Conservation (phyloP, 2,113 vertebrate genomes). For the Chitala chitala region DNA sequence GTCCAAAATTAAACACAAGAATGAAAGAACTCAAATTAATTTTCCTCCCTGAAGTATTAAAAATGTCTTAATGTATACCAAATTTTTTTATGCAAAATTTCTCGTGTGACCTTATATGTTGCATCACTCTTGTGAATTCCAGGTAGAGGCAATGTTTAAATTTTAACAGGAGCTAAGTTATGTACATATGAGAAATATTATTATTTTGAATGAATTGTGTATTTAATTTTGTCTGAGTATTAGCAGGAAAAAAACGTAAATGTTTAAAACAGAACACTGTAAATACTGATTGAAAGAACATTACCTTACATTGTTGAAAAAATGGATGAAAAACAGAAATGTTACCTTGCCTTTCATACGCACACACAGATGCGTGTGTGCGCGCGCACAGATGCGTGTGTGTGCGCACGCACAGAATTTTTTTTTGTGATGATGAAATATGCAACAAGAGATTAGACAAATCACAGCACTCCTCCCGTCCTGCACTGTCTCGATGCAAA, state of each 20-base stretch:
- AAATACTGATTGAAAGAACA: background rate
- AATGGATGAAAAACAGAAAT: background rate
- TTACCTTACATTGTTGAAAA: background rate
- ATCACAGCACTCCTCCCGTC: slow-evolving; percentile 55
- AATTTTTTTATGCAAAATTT: too few species aligned
- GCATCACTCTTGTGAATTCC: background rate
- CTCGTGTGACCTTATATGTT: slow-evolving; percentile 1
- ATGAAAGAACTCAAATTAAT: background rate
- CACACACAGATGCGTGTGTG: slow-evolving; percentile 20
- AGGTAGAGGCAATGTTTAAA: background rate
- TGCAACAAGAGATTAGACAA: slow-evolving; percentile 69
- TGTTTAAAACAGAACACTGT: background rate
- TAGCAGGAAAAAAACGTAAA: background rate
- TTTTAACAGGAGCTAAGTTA: background rate
- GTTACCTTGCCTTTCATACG: slow-evolving; percentile 35
- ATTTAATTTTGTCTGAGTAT: background rate
- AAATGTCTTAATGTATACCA: background rate
- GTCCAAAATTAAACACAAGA: background rate
- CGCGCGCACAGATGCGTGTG: slow-evolving; percentile 2
- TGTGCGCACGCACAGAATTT: slow-evolving; percentile 28
- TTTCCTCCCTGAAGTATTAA: background rate
- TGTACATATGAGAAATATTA: too few species aligned
- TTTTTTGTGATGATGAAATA: slow-evolving; percentile 59
- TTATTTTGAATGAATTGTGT: background rate
- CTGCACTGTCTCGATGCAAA: slow-evolving; percentile 61